These are phyloP conservation scores for Ceratina japonica DNA, from an alignment of 1,140 invertebrate genomes.

Conservation along the genomic window DNA sequence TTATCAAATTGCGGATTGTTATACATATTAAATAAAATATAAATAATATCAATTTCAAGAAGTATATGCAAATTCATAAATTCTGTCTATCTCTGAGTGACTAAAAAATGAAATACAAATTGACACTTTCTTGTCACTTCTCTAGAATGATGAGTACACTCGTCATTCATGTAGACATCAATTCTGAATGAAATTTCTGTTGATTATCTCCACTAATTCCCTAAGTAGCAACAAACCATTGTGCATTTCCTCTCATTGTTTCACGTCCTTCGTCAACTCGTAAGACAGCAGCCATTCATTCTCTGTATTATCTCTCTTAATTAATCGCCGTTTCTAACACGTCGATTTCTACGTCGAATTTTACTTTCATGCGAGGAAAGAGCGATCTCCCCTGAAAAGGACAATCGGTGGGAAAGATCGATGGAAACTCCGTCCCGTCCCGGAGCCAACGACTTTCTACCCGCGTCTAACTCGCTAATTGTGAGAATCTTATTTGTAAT, in stretches of 20 bases:
- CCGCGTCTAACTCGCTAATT: slow-evolving; percentile 6
- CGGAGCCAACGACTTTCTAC: slow-evolving; percentile 21
- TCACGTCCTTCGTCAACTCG: background rate
- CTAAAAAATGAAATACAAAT: too few species aligned
- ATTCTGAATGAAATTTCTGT: too few species aligned
- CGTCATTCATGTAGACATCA: too few species aligned
- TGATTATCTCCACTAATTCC: background rate
- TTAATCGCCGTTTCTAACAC: background rate
- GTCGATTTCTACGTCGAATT: slow-evolving; percentile 17
- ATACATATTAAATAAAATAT: too few species aligned
- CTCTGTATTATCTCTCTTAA: background rate
- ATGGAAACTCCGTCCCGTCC: background rate
- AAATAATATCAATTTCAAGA: too few species aligned
- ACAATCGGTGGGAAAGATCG: background rate
- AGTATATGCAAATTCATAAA: too few species aligned
- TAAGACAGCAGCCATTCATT: background rate
- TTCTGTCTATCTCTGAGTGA: too few species aligned
- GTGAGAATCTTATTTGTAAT: slow-evolving; percentile 3
- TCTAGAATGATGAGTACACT: too few species aligned
- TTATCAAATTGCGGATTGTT: too few species aligned
- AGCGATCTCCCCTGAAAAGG: background rate
- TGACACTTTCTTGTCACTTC: too few species aligned
- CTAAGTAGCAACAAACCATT: background rate
- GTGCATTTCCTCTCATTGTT: background rate
- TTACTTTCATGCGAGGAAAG: background rate